phyloP scores from a whole-genome alignment of 2,888 invertebrate genomes.

The Macroteleia sp. region DNA sequence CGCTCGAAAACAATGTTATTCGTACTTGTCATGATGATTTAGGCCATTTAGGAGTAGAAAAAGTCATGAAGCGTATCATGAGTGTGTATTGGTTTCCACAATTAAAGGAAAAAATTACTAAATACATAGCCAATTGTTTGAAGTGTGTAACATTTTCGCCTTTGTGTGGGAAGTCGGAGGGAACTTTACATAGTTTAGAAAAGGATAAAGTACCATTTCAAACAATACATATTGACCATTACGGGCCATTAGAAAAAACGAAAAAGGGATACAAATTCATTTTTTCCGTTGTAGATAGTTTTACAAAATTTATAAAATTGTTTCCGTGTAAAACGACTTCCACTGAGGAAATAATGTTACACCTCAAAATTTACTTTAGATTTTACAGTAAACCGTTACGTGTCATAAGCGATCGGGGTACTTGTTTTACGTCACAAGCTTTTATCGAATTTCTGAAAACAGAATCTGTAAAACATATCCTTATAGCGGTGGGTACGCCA shows the following conservation, averaged over 20 bases:
- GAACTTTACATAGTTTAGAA: too few relatives aligned
- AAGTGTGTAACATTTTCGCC: too few relatives aligned
- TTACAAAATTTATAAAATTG: background rate
- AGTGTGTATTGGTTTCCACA: slow-evolving; percentile 56
- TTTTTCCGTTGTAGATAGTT: background rate
- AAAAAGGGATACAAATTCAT: background rate
- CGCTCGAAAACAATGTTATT: slow-evolving; percentile 57
- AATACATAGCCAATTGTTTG: too few relatives aligned
- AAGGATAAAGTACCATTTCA: slow-evolving; percentile 42
- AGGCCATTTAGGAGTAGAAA: background rate
- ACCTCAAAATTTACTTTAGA: background rate
- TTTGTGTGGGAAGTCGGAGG: too few relatives aligned
- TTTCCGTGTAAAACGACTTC: background rate
- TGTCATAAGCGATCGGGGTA: slow-evolving; percentile 71
- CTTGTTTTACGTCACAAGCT: slow-evolving; percentile 68
- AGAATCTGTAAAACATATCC: slow-evolving; percentile 60
- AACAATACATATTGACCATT: background rate
- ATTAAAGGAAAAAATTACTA: too few relatives aligned
- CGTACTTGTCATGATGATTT: slow-evolving; percentile 10
- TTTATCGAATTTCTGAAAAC: slow-evolving; percentile 65
- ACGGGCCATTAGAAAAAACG: background rate
- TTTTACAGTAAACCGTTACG: slow-evolving; percentile 61
- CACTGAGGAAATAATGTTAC: background rate
- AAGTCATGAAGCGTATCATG: background rate
- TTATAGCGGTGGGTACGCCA: slow-evolving; percentile 69